Evolutionary conservation across 2,888 invertebrate genomes (phyloP).

Genomic region (Octonoba sinensis): DNA sequence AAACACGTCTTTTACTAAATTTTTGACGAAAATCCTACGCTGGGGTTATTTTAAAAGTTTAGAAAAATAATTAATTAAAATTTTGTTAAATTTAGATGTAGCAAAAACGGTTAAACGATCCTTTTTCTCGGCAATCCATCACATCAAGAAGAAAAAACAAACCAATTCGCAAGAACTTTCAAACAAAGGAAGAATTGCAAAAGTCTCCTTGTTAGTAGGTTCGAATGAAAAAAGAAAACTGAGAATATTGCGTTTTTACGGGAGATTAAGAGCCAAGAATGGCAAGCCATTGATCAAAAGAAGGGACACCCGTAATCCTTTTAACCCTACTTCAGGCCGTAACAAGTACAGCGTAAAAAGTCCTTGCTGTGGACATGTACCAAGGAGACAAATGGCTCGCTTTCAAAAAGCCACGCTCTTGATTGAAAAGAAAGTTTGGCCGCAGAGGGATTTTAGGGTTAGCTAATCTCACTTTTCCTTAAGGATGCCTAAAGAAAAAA

Average conservation of each 20-base stretch:
- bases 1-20: too few species aligned
- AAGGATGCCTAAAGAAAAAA: neutral
- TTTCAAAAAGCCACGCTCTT: neutral
- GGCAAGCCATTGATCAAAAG: conserved; percentile 30
- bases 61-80: too few species aligned
- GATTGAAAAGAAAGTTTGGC: conserved; percentile 41
- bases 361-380: conserved; percentile 14
- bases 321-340: conserved; percentile 40
- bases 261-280: conserved; percentile 26
- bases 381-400: conserved; percentile 31
- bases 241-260: conserved; percentile 20
- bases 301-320: conserved; percentile 50
- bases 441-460: conserved; percentile 36
- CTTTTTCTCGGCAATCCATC: too few species aligned
- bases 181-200: neutral
- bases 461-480: conserved; percentile 47
- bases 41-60: too few species aligned
- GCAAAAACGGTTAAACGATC: too few species aligned
- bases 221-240: neutral
- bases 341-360: conserved; percentile 32
- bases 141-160: neutral
- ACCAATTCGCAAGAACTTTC: neutral
- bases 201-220: neutral
- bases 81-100: too few species aligned
- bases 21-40: too few species aligned